Conservation (phyloP, 1,140 invertebrate species). For the Drosophila miranda region DNA sequence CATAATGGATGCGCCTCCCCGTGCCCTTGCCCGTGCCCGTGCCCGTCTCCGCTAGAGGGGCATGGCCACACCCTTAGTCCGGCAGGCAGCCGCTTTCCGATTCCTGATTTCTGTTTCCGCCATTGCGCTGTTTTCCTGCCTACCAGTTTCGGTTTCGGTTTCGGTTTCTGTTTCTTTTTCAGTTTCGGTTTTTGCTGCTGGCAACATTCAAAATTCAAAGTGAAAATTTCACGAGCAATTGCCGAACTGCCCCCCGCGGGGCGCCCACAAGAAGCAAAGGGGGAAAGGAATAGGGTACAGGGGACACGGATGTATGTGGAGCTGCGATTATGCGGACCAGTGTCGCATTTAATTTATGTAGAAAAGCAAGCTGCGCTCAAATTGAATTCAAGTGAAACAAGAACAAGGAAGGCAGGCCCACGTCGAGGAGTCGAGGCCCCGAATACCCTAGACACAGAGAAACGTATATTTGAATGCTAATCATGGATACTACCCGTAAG, state of each 20-base stretch:
- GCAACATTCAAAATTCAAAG: conserved; percentile 54
- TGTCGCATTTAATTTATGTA: conserved; percentile 59
- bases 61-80: conserved; percentile 3
- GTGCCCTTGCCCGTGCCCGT: too few species aligned
- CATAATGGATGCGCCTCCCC: conserved; percentile 21
- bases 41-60: not conserved
- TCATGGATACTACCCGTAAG: too few species aligned
- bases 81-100: not conserved
- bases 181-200: conserved; percentile 10
- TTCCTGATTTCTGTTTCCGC: conserved; percentile 9
- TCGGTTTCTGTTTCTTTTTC: conserved; percentile 14
- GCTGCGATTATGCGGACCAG: conserved; percentile 46
- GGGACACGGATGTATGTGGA: conserved; percentile 6
- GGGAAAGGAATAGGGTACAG: not conserved
- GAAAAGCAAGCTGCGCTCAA: conserved; percentile 30
- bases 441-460: too few species aligned
- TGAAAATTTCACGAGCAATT: conserved; percentile 44
- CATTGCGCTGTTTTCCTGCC: not conserved
- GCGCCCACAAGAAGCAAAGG: not conserved
- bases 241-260: conserved; percentile 13
- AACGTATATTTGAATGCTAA: too few species aligned
- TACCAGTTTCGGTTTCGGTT: conserved; percentile 7
- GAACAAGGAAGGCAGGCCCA: not conserved
- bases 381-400: conserved; percentile 39
- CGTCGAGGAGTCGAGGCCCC: not conserved